phyloP scores from a whole-genome alignment of 2,797 vertebrate genomes.

The Helarctos malayanus region DNA sequence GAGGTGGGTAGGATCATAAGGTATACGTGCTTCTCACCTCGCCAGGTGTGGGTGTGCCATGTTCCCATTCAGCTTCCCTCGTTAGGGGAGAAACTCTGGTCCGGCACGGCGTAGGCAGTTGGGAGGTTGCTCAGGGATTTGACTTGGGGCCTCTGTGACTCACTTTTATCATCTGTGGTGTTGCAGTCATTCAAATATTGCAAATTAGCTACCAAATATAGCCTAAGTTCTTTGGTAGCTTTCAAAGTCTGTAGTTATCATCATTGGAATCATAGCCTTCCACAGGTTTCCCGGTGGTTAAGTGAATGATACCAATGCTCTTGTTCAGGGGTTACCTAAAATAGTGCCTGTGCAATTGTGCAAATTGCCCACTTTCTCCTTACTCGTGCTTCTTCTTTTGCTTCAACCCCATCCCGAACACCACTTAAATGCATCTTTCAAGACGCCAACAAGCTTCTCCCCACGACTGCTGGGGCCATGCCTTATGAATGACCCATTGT shows the following conservation, averaged over 20 bases:
- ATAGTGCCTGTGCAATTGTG: neutral
- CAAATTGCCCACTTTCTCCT: neutral
- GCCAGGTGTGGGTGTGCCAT: neutral
- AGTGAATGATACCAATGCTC: neutral
- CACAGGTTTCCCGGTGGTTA: neutral
- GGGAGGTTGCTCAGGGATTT: neutral
- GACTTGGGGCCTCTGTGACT: neutral
- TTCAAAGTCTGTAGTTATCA: neutral
- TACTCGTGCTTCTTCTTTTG: neutral
- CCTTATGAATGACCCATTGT: neutral
- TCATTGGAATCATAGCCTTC: neutral
- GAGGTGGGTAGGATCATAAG: neutral
- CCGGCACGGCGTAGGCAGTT: neutral
- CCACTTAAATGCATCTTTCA: neutral
- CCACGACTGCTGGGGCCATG: neutral
- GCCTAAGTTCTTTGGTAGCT: neutral
- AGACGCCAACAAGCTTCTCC: neutral
- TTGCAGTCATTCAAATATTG: neutral
- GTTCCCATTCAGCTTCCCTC: neutral
- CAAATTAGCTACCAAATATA: slow-evolving; percentile 1
- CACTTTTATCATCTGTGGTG: neutral
- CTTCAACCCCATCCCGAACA: neutral
- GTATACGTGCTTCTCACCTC: neutral
- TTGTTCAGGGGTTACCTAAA: neutral
- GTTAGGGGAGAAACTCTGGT: neutral